Base-by-base conservation (phyloP, 2,113 vertebrate genomes). In the Poecile atricapillus region DNA sequence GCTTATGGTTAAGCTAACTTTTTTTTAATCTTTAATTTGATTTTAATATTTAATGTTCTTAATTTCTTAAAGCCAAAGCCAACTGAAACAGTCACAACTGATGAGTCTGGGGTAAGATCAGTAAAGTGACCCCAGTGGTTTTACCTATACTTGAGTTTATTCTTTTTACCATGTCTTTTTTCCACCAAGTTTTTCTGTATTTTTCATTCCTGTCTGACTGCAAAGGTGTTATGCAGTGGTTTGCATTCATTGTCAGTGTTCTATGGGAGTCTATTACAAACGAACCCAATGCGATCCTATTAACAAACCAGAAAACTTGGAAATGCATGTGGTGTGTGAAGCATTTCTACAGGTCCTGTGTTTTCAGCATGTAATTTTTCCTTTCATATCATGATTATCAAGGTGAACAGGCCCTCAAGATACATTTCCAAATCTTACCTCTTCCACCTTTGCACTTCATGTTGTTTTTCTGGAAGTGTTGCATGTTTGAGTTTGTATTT, bases 1-100 rank as follows among this genome's bases (percentile, higher is more conserved):
- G 63, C 87, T 93, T 87, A 94, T 95, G 93, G 49, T 93, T 93
- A 79, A 90, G 20, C 68, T 97, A 90, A 68, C 93, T 90, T 91
- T 94, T 94, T 97, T 88, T 77, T 43, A 43, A 93, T 96, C 62
- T 97, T 96, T 97, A 86, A 71, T 90, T 97, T 98, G 97, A 98
- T 98, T 97, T 96, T 97, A 98, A 97, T 97, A 91, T 94, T 86
- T 95, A 91, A 97, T 97, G 64, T 98, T 98, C 97, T 98, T 98
- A 97, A 97, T 98, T 99, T 99, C 98, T 99, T 99, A 95, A 98
- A 98, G 97, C 97, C 97, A 98, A 99, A 99, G 99, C 99, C 99
- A 98, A 99, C 99, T 98, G 99, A 99, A 98, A 98, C 98, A 98
- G 99, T 99, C 98, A 98, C 98, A 98, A 98, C 99, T 98, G 99